Conservation (phyloP, 1,140 invertebrate genomes). For the Daktulosphaira vitifoliae region DNA sequence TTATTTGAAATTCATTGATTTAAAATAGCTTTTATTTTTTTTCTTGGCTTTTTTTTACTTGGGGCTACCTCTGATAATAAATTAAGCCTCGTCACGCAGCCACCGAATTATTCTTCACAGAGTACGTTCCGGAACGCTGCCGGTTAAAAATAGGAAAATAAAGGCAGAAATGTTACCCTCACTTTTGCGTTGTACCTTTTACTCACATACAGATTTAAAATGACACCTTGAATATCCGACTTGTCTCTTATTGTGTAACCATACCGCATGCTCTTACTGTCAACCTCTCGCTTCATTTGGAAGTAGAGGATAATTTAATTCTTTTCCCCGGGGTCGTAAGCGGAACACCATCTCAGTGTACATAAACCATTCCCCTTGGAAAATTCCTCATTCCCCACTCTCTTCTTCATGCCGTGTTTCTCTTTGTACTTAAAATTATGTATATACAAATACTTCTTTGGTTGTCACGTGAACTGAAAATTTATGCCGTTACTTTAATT, state of each 20-base stretch:
- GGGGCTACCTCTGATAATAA: no score
- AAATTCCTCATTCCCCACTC: conserved; percentile 15
- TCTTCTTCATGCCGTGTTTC: not conserved
- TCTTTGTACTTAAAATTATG: not conserved
- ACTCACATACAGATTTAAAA: not conserved
- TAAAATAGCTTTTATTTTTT: no score
- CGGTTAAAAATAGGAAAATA: not conserved
- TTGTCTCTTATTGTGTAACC: conserved; percentile 23
- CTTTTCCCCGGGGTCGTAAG: conserved; percentile 26
- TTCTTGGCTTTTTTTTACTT: no score
- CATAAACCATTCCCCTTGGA: conserved; percentile 22
- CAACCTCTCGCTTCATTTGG: not conserved
- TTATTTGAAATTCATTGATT: no score
- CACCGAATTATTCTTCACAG: no score
- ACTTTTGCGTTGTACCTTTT: not conserved
- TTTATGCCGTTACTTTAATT: conserved; percentile 34
- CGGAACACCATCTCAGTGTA: not conserved
- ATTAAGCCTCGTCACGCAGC: not conserved
- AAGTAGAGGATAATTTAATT: conserved; percentile 15
- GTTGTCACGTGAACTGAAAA: conserved; percentile 26
- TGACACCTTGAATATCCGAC: conserved; percentile 28
- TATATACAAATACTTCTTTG: conserved; percentile 1
- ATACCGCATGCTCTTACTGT: not conserved
- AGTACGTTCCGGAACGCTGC: no score
- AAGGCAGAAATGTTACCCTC: no score